Base-by-base conservation (phyloP, 2,113 vertebrate genomes). In the Labrus mixtus region DNA sequence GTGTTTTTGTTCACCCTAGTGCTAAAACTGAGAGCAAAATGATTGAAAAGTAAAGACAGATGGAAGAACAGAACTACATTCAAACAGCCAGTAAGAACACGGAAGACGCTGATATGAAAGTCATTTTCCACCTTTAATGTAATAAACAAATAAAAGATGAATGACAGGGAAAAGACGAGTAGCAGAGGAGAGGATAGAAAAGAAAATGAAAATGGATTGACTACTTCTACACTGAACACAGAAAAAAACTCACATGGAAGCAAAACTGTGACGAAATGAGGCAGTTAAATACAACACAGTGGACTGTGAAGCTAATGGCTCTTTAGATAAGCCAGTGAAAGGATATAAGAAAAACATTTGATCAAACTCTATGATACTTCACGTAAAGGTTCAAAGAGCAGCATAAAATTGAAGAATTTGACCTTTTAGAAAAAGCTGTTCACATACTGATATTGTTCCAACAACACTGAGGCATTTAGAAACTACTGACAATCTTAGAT, bases 41-140 rank as follows among this genome's bases (percentile, higher is more conserved):
- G 1, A 51, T n/a, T 51, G n/a, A 6, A 51, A 10, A 45, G 15
- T 66, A 12, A 37, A 63, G 33, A 61, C 6, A 46, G 16, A 59
- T 10, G 6, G 19, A 41, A 55, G 25, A 67, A 58, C 17, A 66
- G 25, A 43, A 62, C 36, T 66, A 16, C 12, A 13, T 3, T 16
- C 55, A 48, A 46, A 82, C 16, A 41, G 3, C 12, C n/a, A 43
- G 45, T 13, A n/a, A 39, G 36, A 53, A 13, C 5, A 60, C 10
- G n/a, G 63, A 45, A 11, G 33, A 19, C 56, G 41, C 33, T 45
- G 25, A 59, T 59, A 59, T n/a, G 11, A 67, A 59, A 76, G 68
- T 73, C 10, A 65, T 81, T 81, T 46, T 16, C 46, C 43, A 17
- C 3, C 25, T 51, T 64, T 20, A 36, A 53, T 53, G 41, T 70